Evolutionary conservation across 2,888 invertebrate genomes (phyloP).

Genomic region (Anticlea derivata): DNA sequence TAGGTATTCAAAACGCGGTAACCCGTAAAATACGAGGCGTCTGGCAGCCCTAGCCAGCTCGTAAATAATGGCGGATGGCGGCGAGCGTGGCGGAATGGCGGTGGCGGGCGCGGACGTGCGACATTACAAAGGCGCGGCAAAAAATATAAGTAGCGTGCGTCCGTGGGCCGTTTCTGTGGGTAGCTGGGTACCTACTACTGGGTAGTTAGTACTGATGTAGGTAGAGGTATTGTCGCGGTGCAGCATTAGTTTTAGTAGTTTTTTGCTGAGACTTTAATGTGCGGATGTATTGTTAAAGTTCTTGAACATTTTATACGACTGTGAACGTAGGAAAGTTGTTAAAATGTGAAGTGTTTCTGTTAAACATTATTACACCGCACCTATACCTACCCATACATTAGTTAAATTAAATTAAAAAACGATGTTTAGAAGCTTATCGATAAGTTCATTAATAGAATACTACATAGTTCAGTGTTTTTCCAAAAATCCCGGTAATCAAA

Average conservation of each 20-base stretch:
- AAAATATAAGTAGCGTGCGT: slow-evolving; percentile 60
- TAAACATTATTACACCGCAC: no score
- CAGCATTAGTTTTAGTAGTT: no score
- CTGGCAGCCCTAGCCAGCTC: slow-evolving; percentile 24
- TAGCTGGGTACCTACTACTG: background rate
- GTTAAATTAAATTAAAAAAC: no score
- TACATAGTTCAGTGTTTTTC: slow-evolving; percentile 1
- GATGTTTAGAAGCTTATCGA: no score
- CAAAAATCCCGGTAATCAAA: slow-evolving; percentile 10
- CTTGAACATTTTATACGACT: no score
- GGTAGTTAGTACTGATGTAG: background rate
- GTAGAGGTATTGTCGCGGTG: background rate
- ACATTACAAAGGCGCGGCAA: slow-evolving; percentile 73
- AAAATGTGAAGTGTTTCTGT: no score
- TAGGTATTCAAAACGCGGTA: slow-evolving; percentile 1
- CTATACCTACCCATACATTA: no score
- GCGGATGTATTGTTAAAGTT: no score
- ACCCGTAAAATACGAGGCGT: slow-evolving; percentile 7
- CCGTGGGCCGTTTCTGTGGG: slow-evolving; percentile 24
- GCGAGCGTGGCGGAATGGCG: slow-evolving; percentile 42
- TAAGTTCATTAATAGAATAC: no score
- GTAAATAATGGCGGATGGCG: slow-evolving; percentile 38
- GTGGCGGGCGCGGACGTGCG: slow-evolving; percentile 52
- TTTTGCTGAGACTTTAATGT: no score
- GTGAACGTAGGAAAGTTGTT: no score